Conservation (phyloP, 1,140 invertebrate genomes). For the Ostrea denselamellosa region DNA sequence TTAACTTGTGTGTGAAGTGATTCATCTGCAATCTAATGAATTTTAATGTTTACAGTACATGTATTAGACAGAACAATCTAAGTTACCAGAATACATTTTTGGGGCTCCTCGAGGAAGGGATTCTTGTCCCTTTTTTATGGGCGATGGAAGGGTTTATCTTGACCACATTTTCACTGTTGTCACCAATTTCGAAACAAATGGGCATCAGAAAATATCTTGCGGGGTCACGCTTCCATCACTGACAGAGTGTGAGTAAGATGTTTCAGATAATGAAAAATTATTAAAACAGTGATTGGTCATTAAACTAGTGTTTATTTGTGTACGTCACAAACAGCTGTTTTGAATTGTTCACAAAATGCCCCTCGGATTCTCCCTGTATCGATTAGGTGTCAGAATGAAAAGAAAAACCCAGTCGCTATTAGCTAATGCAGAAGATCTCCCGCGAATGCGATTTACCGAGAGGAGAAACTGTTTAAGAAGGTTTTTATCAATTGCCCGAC, state of each 20-base stretch:
- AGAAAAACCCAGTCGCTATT: slow-evolving; percentile 18
- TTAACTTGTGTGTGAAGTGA: slow-evolving; percentile 8
- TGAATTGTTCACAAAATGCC: slow-evolving; percentile 36
- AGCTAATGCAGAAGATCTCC: slow-evolving; percentile 24
- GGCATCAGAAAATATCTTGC: background rate
- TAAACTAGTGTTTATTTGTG: slow-evolving; percentile 39
- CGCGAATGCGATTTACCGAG: slow-evolving; percentile 2
- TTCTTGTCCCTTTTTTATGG: no score
- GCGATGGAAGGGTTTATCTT: no score
- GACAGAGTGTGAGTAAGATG: background rate
- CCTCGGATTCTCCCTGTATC: slow-evolving; percentile 38
- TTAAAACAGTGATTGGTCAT: slow-evolving; percentile 36
- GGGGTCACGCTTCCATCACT: background rate
- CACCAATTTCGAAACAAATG: background rate
- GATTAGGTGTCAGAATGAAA: slow-evolving; percentile 42
- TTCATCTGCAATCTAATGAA: background rate
- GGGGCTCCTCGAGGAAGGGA: no score
- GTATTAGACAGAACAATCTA: no score
- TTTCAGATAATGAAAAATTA: slow-evolving; percentile 17
- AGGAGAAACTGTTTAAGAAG: background rate
- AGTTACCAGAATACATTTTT: no score
- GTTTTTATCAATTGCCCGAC: slow-evolving; percentile 32
- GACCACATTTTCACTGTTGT: no score
- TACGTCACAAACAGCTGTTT: slow-evolving; percentile 50
- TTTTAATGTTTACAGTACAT: background rate